A percentile compares a stretch with the other conserved stretches of the same genome.
Conservation (phyloP, 2,797 vertebrate species). For the Anguilla obscura region DNA sequence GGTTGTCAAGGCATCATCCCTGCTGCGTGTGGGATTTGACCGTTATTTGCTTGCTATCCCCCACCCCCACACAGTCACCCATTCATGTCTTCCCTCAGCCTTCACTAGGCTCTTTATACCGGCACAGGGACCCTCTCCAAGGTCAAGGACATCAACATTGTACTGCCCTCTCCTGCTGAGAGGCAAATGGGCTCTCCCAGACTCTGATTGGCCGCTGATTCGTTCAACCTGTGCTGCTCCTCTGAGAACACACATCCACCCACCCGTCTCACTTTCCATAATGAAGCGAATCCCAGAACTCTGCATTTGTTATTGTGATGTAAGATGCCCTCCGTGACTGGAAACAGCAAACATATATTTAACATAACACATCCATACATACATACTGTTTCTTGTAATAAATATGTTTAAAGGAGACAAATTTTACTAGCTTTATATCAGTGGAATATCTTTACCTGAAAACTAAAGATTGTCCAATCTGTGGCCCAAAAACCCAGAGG, state of each 20-base stretch:
- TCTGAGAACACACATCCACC: background rate
- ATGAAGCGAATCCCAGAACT: background rate
- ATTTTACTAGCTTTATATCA: background rate
- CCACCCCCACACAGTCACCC: background rate
- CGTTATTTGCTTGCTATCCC: background rate
- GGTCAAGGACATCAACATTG: conserved; percentile 7
- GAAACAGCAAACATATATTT: background rate
- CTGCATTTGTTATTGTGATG: background rate
- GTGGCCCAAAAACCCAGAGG: background rate
- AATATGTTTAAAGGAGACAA: background rate
- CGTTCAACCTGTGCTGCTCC: background rate
- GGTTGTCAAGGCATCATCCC: background rate
- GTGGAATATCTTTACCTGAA: background rate
- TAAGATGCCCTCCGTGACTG: background rate
- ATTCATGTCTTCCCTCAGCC: background rate
- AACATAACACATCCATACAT: background rate
- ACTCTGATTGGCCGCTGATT: background rate
- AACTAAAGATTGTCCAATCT: background rate
- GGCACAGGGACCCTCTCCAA: background rate
- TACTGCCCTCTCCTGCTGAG: conserved; percentile 8
- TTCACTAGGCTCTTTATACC: background rate
- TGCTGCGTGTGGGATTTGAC: background rate
- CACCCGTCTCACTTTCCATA: background rate
- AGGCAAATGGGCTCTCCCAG: background rate
- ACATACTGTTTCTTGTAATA: background rate